phyloP scores from a whole-genome alignment of 1,140 invertebrate species.

The Bombus haemorrhoidalis region DNA sequence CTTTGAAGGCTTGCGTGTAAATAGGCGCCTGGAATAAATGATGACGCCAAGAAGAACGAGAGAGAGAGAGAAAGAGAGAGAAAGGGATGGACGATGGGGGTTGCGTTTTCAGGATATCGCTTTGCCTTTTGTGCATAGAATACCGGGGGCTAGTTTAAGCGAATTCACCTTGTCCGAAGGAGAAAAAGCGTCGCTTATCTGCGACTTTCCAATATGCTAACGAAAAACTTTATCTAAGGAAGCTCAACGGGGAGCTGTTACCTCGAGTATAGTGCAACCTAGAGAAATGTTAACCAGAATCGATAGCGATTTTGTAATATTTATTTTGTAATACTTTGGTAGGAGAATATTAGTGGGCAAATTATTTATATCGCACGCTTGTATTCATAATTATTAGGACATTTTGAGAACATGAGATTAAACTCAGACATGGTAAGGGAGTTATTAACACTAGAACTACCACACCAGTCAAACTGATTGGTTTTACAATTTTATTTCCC shows the following conservation, averaged over 20 bases:
- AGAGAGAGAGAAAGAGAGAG: not conserved
- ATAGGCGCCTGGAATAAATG: conserved; percentile 77
- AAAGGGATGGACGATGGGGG: not conserved
- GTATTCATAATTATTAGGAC: too few relatives aligned
- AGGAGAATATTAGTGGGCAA: too few relatives aligned
- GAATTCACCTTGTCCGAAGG: conserved; percentile 42
- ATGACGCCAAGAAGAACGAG: conserved; percentile 59
- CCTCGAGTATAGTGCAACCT: too few relatives aligned
- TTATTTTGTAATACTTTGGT: too few relatives aligned
- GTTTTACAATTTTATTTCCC: too few relatives aligned
- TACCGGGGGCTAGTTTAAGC: conserved; percentile 40
- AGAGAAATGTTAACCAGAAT: not conserved
- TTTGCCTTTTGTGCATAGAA: conserved; percentile 61
- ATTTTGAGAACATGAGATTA: too few relatives aligned
- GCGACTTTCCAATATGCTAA: conserved; percentile 38
- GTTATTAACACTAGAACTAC: too few relatives aligned
- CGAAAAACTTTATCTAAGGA: conserved; percentile 23
- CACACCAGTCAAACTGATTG: too few relatives aligned
- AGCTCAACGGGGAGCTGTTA: too few relatives aligned
- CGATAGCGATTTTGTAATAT: not conserved
- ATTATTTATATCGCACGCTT: too few relatives aligned
- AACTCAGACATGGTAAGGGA: too few relatives aligned
- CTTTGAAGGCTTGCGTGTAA: conserved; percentile 77
- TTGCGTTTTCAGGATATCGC: conserved; percentile 61
- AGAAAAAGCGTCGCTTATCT: conserved; percentile 63